phyloP scores from a whole-genome alignment of 2,113 vertebrate species.

The Varanus salvator region DNA sequence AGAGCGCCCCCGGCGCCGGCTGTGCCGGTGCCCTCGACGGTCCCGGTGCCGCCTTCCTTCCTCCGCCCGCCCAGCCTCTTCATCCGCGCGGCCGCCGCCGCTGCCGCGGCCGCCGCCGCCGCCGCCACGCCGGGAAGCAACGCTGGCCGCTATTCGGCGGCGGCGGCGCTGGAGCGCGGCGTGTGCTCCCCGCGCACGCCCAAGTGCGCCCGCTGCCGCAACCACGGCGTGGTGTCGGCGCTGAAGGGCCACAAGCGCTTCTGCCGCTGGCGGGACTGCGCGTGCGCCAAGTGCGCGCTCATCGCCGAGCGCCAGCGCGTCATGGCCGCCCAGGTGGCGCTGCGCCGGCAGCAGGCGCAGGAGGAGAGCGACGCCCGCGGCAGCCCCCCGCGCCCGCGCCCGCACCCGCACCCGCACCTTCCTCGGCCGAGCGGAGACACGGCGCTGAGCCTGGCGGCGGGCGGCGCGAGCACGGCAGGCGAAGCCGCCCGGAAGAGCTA shows the following conservation, averaged over 20 bases:
- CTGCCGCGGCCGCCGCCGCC: not conserved
- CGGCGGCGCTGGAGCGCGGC: slow-evolving; percentile 74
- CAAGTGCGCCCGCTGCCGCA: slow-evolving; percentile 90
- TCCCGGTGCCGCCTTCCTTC: slow-evolving; percentile 77
- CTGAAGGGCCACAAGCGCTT: slow-evolving; percentile 93
- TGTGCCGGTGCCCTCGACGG: not conserved
- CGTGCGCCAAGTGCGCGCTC: slow-evolving; percentile 89
- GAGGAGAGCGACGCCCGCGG: slow-evolving; percentile 86
- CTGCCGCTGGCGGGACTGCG: slow-evolving; percentile 91
- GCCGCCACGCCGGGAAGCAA: not conserved
- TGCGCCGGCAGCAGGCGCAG: slow-evolving; percentile 90
- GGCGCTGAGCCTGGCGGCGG: slow-evolving; percentile 13
- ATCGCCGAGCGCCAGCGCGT: slow-evolving; percentile 92
- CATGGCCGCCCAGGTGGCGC: slow-evolving; percentile 93
- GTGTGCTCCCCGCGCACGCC: slow-evolving; percentile 82
- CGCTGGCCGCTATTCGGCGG: slow-evolving; percentile 54
- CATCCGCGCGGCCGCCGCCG: slow-evolving; percentile 30
- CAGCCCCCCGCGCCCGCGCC: slow-evolving; percentile 49
- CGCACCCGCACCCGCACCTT: slow-evolving; percentile 60
- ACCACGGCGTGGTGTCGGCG: slow-evolving; percentile 91
- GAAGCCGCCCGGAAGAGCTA: not conserved
- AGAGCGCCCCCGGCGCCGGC: not conserved
- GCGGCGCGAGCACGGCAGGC: slow-evolving; percentile 1
- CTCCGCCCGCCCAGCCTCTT: slow-evolving; percentile 74
- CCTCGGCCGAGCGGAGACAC: slow-evolving; percentile 31